Percentiles rank a stretch among this genome's conserved stretches.
These are phyloP conservation scores for Iselma pallidipennis DNA, from an alignment of 2,888 invertebrate genomes.

Conservation along the genomic window DNA sequence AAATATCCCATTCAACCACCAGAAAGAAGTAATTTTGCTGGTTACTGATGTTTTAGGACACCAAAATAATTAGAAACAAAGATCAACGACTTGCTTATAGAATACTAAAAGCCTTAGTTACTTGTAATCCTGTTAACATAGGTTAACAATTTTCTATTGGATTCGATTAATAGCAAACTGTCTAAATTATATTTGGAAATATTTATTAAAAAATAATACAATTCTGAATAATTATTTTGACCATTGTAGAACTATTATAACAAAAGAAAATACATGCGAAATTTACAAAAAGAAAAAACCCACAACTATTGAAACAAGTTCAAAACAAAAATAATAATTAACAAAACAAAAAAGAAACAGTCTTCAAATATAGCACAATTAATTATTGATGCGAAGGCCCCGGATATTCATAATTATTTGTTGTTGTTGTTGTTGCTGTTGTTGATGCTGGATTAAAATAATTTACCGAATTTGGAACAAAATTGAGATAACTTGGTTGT, in stretches of 20 bases:
- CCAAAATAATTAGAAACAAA: too few species aligned
- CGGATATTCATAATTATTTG: slow-evolving; percentile 8
- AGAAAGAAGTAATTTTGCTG: too few species aligned
- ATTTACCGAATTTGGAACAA: slow-evolving; percentile 12
- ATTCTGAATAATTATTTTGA: not conserved
- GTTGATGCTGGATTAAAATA: slow-evolving; percentile 11
- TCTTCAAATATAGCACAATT: not conserved
- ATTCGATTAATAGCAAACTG: too few species aligned
- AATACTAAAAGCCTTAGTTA: too few species aligned
- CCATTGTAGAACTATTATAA: not conserved
- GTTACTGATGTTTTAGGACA: too few species aligned
- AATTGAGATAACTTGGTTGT: slow-evolving; percentile 16
- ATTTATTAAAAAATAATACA: not conserved
- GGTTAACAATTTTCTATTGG: not conserved
- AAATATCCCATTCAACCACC: too few species aligned
- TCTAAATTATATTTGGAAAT: not conserved
- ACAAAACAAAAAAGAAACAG: not conserved
- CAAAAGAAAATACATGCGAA: not conserved
- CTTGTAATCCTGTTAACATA: too few species aligned
- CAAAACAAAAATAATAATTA: not conserved
- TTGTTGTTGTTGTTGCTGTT: not conserved
- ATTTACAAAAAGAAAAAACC: not conserved
- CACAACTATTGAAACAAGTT: not conserved
- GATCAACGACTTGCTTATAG: too few species aligned
- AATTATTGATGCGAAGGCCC: slow-evolving; percentile 17